Evolutionary conservation across 2,888 invertebrate genomes (phyloP).

Genomic region (Theretra japonica): DNA sequence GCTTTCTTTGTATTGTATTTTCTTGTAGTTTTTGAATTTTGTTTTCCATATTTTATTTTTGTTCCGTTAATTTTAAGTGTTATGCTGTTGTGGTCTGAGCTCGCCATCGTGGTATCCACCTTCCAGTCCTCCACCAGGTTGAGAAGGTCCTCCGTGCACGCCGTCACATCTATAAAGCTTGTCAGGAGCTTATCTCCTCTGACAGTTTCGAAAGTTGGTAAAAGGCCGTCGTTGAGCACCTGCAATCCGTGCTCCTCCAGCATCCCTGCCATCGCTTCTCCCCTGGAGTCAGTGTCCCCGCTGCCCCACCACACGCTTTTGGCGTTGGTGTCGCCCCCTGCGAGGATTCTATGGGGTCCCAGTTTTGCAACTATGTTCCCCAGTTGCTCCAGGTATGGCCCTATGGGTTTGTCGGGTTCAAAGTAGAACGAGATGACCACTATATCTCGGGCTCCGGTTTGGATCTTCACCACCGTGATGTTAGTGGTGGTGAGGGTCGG

Average conservation of each 20-base stretch:
- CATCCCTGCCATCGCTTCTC: conserved; percentile 20
- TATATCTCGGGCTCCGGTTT: conserved; percentile 3
- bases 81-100: conserved; percentile 37
- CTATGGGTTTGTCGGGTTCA: no score
- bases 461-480: conserved; percentile 22
- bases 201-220: conserved; percentile 29
- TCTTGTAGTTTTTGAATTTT: conserved; percentile 1
- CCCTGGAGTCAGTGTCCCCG: conserved; percentile 19
- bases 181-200: no score
- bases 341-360: no score
- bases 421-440: not conserved
- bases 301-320: no score
- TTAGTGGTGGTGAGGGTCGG: conserved; percentile 24
- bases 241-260: conserved; percentile 30
- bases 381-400: no score
- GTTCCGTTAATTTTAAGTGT: conserved; percentile 1
- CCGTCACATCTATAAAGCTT: no score
- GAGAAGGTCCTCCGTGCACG: no score
- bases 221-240: conserved; percentile 34
- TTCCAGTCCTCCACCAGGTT: conserved; percentile 26
- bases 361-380: no score
- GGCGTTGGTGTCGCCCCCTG: no score
- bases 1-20: conserved; percentile 14
- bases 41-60: not conserved
- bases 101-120: conserved; percentile 32